Base-by-base conservation (phyloP, 2,113 vertebrate genomes). In the Triplophysa siluroides region DNA sequence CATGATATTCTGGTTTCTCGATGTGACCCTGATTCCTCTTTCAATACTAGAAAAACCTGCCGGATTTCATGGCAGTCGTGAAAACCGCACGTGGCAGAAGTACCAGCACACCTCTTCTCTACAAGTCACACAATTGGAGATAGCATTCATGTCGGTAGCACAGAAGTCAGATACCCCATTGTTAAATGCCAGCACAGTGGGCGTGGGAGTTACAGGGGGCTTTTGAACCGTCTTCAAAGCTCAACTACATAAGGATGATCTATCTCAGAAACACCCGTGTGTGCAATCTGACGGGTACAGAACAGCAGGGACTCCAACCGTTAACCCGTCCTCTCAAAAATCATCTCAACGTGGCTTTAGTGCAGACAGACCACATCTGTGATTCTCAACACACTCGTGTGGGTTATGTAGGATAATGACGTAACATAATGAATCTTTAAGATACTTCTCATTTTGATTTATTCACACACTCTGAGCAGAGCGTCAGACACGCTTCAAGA, bases 211-310 rank as follows among this genome's bases (percentile, higher is more conserved):
- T 74, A 76, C 81, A 70, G 70, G 7, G 64, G 69, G 81, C 80
- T 84, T 88, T 81, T 86, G 85, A 89, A 81, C 84, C 45, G 26
- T 64, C 83, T 70, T 88, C 86, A 86, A 86, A 88, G 85, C 84
- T 85, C 69, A 61, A 83, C 87, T 89, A 84, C 85, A 80, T 87
- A 80, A 21, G 58, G 16, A 69, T 81, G 81, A 83, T 62, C 64
- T 50, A 74, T 64, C 33, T 38, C 80, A 29, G 52, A 52, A 81
- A 83, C 60, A 69, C 71, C 41, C 54, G 26, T 8, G 11, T 63
- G 71, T 71, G 26, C 72, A 81, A 78, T 76, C 12, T 8, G 19
- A 70, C 33, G 81, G 85, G 68, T 83, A 79, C 80, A 62, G 74
- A 81, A 79, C 86, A 85, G 81, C 82, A 84, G 4, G 3, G 19